Conservation (phyloP, 2,888 invertebrate species). For the Euproctis similis region DNA sequence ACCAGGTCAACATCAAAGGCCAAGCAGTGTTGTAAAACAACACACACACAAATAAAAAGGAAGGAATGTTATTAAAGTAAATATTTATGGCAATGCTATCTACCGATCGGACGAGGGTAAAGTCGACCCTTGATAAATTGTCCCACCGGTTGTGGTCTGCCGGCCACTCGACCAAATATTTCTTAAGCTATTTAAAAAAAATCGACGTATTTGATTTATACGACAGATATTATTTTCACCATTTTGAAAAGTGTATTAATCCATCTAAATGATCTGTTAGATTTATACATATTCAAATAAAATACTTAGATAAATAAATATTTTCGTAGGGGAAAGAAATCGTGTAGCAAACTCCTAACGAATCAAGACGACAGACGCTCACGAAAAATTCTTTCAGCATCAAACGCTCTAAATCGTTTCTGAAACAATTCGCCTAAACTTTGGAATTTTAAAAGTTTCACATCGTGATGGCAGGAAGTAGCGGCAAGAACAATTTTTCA, state of each 20-base stretch:
- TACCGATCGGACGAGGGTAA: slow-evolving; percentile 71
- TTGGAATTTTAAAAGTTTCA: slow-evolving; percentile 57
- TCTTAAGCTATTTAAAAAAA: slow-evolving; percentile 54
- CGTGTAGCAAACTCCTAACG: slow-evolving; percentile 15
- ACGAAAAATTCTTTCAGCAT: slow-evolving; percentile 33
- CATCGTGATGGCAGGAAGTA: slow-evolving; percentile 57
- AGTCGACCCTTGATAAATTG: slow-evolving; percentile 69
- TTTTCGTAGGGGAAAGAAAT: too few species aligned
- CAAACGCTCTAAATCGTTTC: slow-evolving; percentile 36
- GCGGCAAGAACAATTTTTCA: slow-evolving; percentile 53
- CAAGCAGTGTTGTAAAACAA: slow-evolving; percentile 69
- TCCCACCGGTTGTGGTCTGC: slow-evolving; percentile 58
- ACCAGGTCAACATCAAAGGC: slow-evolving; percentile 54
- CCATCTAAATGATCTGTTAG: too few species aligned
- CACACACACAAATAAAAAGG: slow-evolving; percentile 63
- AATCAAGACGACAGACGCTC: slow-evolving; percentile 19
- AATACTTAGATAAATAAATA: too few species aligned
- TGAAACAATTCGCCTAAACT: slow-evolving; percentile 43
- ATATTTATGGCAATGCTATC: slow-evolving; percentile 74
- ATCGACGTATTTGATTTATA: slow-evolving; percentile 60
- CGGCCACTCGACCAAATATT: slow-evolving; percentile 59
- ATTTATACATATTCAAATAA: too few species aligned
- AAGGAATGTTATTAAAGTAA: slow-evolving; percentile 75
- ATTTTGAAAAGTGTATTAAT: too few species aligned
- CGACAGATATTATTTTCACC: too few species aligned